Base-by-base conservation (phyloP, 2,888 invertebrate genomes). In the Tuta absoluta region DNA sequence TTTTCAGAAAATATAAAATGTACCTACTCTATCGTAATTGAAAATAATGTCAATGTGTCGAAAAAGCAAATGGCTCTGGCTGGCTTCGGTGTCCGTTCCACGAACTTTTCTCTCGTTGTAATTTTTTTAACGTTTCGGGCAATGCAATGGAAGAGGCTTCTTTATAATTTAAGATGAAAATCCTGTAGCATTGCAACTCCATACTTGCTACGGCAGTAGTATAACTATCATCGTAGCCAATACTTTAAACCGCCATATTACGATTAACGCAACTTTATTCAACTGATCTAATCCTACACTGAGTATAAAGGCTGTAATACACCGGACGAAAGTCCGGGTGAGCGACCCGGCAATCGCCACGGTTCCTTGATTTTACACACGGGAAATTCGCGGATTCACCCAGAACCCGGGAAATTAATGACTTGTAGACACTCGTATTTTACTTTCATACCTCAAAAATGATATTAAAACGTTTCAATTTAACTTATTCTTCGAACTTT, bases 301-400 rank as follows among this genome's bases (percentile, higher is more conserved):
- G 14, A 1, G 56, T 56, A 28, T 33, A 7, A 33, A 28, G 28
- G 33, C 11, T 33, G 33, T 56, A 56, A 28, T 53, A 53, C 49
- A 49, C 75, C 75, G 77, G 79, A 81, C 82, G 80, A 78, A 86
- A 85, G 79, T 82, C 79, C 78, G 80, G 84, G 84, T 85, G 86
- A 87, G 88, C 88, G 88, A 89, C 85, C 87, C 78, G 71, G 78
- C 76, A 71, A 77, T 70, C 77, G 77, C 72, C 69, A 72, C 71
- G 71, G 74, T 77, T 76, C 73, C 76, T 84, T 83, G 85, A 89
- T 87, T 83, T 81, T 84, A 83, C 90, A 87, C 89, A 81, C 84
- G 89, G 89, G 90, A 91, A 89, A 89, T 89, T 84, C 77, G 83
- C 86, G 76, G 76, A 77, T 73, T 38, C 19, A 49, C 48, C 28